Evolutionary conservation across 1,140 invertebrate species (phyloP).

Genomic region (Saccostrea glomerata): DNA sequence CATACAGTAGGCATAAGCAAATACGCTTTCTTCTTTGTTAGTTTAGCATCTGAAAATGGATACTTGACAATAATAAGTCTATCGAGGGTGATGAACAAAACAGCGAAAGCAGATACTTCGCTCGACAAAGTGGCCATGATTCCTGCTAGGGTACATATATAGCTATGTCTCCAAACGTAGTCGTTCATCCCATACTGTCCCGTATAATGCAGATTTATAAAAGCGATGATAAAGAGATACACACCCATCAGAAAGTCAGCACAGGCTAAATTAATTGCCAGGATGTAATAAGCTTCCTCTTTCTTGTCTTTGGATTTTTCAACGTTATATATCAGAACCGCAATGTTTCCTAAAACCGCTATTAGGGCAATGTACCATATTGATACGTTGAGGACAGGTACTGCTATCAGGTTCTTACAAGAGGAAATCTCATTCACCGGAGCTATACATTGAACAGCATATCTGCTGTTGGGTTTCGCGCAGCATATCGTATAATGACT

Average conservation of each 20-base stretch:
- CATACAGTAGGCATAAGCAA: background rate
- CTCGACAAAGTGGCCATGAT: conserved; percentile 85
- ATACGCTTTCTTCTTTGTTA: background rate
- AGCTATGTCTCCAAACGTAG: conserved; percentile 80
- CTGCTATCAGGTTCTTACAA: conserved; percentile 83
- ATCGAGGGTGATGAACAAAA: conserved; percentile 70
- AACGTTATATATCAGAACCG: conserved; percentile 83
- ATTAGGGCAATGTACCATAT: conserved; percentile 85
- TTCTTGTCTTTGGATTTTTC: conserved; percentile 62
- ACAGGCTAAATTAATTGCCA: conserved; percentile 84
- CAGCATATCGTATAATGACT: conserved; percentile 82
- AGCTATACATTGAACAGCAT: conserved; percentile 77
- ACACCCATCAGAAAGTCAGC: conserved; percentile 82
- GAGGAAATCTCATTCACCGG: conserved; percentile 82
- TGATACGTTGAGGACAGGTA: conserved; percentile 80
- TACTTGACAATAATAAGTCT: conserved; percentile 66
- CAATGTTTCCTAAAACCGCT: conserved; percentile 83
- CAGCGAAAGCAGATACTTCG: conserved; percentile 82
- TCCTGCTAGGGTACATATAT: conserved; percentile 82
- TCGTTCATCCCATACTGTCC: conserved; percentile 82
- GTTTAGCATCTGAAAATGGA: conserved; percentile 57
- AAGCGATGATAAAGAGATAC: conserved; percentile 81
- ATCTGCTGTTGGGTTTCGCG: conserved; percentile 74
- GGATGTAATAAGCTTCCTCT: conserved; percentile 82
- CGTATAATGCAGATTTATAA: conserved; percentile 80